phyloP scores from a whole-genome alignment of 2,113 vertebrate species.

The Salvelinus namaycush region DNA sequence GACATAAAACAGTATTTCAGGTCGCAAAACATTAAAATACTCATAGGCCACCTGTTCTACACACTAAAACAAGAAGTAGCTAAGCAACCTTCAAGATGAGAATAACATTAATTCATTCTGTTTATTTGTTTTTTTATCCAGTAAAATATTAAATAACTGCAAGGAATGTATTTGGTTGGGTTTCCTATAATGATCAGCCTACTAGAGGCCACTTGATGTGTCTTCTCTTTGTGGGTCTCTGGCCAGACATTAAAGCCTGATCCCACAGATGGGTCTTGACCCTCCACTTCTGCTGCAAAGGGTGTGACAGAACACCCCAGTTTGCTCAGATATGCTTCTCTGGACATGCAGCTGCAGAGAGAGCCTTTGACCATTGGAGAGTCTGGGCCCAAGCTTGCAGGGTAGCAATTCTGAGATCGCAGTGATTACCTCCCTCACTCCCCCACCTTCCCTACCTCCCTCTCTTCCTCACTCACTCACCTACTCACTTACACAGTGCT shows the following conservation, averaged over 20 bases:
- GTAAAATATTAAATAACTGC: not conserved
- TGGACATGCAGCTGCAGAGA: conserved; percentile 35
- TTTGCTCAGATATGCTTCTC: conserved; percentile 34
- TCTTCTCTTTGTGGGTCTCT: not conserved
- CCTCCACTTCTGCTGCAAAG: not conserved
- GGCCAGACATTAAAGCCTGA: not conserved
- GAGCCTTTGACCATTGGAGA: conserved; percentile 33
- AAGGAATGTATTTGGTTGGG: too few relatives aligned
- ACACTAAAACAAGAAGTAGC: too few relatives aligned
- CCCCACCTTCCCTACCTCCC: too few relatives aligned
- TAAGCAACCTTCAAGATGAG: too few relatives aligned
- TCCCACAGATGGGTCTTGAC: not conserved
- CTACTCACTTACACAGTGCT: not conserved
- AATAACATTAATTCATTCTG: too few relatives aligned
- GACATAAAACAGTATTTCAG: too few relatives aligned
- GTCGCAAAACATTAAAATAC: too few relatives aligned
- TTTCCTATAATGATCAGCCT: not conserved
- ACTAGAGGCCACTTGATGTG: not conserved
- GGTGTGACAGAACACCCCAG: not conserved
- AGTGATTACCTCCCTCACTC: not conserved
- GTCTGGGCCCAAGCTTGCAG: not conserved
- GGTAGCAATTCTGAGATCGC: not conserved
- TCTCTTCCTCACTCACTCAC: not conserved
- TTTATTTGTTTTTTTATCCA: too few relatives aligned
- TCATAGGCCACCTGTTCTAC: too few relatives aligned